Base-by-base conservation (phyloP, 2,113 vertebrate genomes). In the Acinonyx jubatus region DNA sequence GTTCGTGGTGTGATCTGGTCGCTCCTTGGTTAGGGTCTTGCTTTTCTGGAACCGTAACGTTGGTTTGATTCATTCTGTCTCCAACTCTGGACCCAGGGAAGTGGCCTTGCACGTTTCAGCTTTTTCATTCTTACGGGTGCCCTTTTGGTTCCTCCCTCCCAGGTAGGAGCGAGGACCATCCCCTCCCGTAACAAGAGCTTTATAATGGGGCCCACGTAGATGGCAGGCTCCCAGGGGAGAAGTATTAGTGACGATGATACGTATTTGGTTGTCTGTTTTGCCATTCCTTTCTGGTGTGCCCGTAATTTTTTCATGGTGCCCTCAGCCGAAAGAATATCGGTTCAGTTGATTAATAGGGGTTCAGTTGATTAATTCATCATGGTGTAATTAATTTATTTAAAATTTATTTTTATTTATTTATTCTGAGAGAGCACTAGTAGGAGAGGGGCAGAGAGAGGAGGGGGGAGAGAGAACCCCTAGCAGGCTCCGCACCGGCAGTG, bases 61-160 rank as follows among this genome's bases (percentile, higher is more conserved):
- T 68, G 80, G 16, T 21, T 31, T 25, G 12, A 15, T 48, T 81
- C 36, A 1, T 38, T 33, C 5, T 25, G 65, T 41, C 61, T 69
- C 29, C 45, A 19, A 2, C 73, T 45, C 16, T 57, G 4, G 61
- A 45, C 4, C 6, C 33, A 38, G 55, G 1, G 82, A 76, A 29
- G 36, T 27, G 11, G 69, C 61, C 83, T 80, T 23, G 3, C 19
- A 6, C 0, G 1, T 7, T 3, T 5, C 16, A 1, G 21, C 21
- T 66, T 88, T 85, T 61, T 89, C 33, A 2, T 80, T n/a, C 25
- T 31, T 9, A 15, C 0, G 52, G 71, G 25, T 10, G 16, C 5
- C 15, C 4, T 13, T 57, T 36, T 82, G 5, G 19, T 27, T 4
- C 12, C 85, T 82, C 41, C 8, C 7, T 80, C 12, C 52, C 38